Conservation (phyloP, 1,140 invertebrate genomes). For the Heliothis subflexa region DNA sequence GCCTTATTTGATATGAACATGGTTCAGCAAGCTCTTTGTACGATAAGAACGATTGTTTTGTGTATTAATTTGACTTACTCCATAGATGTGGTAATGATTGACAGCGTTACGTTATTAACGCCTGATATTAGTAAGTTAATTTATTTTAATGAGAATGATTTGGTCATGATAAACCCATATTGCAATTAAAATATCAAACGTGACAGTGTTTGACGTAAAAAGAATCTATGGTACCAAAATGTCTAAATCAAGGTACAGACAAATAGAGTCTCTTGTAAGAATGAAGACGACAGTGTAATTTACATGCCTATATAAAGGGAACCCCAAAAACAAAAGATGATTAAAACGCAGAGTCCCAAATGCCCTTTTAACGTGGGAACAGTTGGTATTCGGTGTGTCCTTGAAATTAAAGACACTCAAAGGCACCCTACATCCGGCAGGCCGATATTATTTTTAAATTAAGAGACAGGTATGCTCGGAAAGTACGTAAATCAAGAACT, state of each 20-base stretch:
- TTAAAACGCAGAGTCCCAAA: slow-evolving; percentile 19
- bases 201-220: no score
- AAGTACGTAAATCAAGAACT: slow-evolving; percentile 26
- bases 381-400: slow-evolving; percentile 62
- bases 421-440: slow-evolving; percentile 67
- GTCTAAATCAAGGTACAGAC: not conserved
- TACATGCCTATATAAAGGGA: slow-evolving; percentile 5
- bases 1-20: not conserved
- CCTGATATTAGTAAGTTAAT: no score
- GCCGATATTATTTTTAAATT: slow-evolving; percentile 48
- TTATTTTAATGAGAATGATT: no score
- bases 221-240: not conserved
- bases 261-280: not conserved
- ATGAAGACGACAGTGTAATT: slow-evolving; percentile 5
- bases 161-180: no score
- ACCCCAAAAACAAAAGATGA: slow-evolving; percentile 34
- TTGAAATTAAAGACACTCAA: slow-evolving; percentile 66
- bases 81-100: no score
- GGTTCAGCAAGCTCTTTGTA: not conserved
- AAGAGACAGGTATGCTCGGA: slow-evolving; percentile 10
- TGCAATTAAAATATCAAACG: no score
- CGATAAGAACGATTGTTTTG: not conserved
- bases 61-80: no score
- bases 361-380: slow-evolving; percentile 71
- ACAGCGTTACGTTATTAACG: no score